phyloP scores from a whole-genome alignment of 2,888 invertebrate species.

The Aphidoletes aphidimyza region DNA sequence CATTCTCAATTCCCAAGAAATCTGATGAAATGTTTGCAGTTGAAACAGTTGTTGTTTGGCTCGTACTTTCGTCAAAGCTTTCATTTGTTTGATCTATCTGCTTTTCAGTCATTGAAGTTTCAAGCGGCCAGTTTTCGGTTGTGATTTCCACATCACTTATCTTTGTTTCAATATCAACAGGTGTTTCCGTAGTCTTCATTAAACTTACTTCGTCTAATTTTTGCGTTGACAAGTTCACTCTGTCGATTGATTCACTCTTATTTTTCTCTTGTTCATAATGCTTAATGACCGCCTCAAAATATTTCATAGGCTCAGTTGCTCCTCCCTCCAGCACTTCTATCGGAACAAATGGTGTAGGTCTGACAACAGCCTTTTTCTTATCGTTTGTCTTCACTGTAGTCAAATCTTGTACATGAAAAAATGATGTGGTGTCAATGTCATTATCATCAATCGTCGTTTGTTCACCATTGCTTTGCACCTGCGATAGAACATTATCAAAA shows the following conservation, averaged over 20 bases:
- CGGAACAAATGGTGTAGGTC: constrained; percentile 1
- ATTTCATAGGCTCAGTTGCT: constrained; percentile 19
- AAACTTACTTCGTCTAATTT: background rate
- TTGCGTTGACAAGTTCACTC: background rate
- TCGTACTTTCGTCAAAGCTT: too few species aligned
- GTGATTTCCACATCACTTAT: background rate
- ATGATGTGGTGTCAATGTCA: constrained; percentile 13
- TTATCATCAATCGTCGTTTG: constrained; percentile 48
- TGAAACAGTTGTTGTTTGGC: constrained; percentile 7
- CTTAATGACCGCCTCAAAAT: constrained; percentile 28
- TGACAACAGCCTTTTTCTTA: background rate
- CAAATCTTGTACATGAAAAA: background rate
- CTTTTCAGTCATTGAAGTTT: constrained; percentile 55
- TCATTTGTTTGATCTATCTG: background rate
- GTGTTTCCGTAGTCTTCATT: background rate
- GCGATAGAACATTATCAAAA: constrained; percentile 29
- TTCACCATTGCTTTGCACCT: background rate
- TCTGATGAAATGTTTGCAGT: background rate
- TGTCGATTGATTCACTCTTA: constrained; percentile 4
- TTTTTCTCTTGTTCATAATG: constrained; percentile 39
- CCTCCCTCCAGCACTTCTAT: background rate
- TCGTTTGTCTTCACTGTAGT: background rate
- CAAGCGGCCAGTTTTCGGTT: background rate
- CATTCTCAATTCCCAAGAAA: background rate
- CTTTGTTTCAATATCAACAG: background rate